Conservation (phyloP, 2,113 vertebrate species). For the Gadus chalcogrammus region DNA sequence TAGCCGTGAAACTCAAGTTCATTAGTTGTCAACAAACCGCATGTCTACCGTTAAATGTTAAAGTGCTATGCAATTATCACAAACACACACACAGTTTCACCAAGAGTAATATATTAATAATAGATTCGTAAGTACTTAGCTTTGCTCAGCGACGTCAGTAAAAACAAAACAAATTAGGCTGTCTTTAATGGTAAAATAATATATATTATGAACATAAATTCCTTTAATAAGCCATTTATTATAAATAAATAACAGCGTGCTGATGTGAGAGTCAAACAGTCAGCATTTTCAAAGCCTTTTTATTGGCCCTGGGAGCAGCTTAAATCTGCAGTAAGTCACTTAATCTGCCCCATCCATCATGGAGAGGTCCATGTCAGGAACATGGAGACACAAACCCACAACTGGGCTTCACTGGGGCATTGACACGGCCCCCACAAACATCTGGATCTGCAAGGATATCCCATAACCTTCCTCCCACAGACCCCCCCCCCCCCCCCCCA, state of each 20-base stretch:
- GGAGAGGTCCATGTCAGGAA: conserved; percentile 33
- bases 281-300: conserved; percentile 12
- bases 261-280: conserved; percentile 16
- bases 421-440: not conserved
- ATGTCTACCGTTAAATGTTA: no score
- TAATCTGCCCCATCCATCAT: conserved; percentile 64
- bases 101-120: no score
- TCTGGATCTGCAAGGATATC: not conserved
- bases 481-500: not conserved
- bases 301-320: conserved; percentile 26
- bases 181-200: no score
- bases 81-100: no score
- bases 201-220: no score
- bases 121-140: no score
- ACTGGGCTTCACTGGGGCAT: not conserved
- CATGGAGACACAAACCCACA: not conserved
- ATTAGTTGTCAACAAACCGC: no score
- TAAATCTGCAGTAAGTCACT: conserved; percentile 56
- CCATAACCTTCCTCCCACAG: not conserved
- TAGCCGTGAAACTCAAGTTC: no score
- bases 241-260: not conserved
- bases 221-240: no score
- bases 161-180: no score
- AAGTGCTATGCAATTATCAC: no score
- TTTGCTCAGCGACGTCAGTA: no score